Base-by-base conservation (phyloP, 2,797 vertebrate species). In the Chaetophractus vellerosus region DNA sequence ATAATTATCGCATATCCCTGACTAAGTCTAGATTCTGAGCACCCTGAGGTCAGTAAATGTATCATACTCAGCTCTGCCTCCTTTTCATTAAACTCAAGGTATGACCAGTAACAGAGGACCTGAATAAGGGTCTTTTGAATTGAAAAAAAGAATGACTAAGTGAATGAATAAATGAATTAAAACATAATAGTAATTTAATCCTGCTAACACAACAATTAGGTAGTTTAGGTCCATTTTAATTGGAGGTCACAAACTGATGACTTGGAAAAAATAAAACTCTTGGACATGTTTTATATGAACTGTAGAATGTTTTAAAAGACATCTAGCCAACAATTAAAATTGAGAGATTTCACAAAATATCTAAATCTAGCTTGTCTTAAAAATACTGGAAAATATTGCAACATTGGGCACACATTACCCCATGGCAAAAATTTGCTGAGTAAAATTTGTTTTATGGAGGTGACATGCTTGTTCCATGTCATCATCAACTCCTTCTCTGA, bases 361-460 rank as follows among this genome's bases (percentile, higher is more conserved):
- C 14, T 79, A 57, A 71, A 76, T 68, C 3, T 36, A 72, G 3
- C 14, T 82, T 66, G 4, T n/a, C 26, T 80, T 83, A 82, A 76
- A 78, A 52, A 95, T 82, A 61, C n/a, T 92, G 21, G 9, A 85
- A 91, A n/a, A 15, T 52, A 55, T 33, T 72, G 3, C 28, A 90
- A 26, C 8, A 57, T 2, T 48, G 6, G 14, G 8, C 7, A 12
- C 28, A 31, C 18, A 31, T 82, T 79, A 63, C 28, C 1, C 24
- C 14, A 33, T 45, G 38, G 38, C n/a, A 82, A 76, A 14, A n/a
- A 55, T 3, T 0, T 45, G 5, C 24, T 63, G 59, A 36, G 2
- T 59, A 79, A 12, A 82, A 21, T 82, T 50, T 75, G 6, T 48
- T 83, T 92, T 15, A 8, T 33, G 31, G 16, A 57, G 63, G 90